Base-by-base conservation (phyloP, 1,140 invertebrate genomes). In the Musca domestica region DNA sequence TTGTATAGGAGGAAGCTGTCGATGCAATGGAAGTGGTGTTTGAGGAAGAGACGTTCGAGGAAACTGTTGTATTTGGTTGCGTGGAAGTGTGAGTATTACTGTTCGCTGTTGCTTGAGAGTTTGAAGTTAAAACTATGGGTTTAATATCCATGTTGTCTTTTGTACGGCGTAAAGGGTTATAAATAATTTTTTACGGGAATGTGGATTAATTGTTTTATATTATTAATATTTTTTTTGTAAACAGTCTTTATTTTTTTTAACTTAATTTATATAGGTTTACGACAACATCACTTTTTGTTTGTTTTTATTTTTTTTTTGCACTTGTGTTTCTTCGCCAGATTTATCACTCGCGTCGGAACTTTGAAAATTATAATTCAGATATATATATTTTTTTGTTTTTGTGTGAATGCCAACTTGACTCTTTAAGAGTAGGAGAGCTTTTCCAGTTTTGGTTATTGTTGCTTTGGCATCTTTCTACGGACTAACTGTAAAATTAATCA, bases 401-500 rank as follows among this genome's bases (percentile, higher is more conserved):
- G 23, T 66, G n/a, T 54, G 12, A n/a, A n/a, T n/a, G 4, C 34
- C 34, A 41, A 10, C 34, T 41, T 41, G 34, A 41, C 41, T 61
- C 25, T 25, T 49, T 34, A 23, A 46, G 41, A 41, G 34, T 41
- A 12, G 34, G 34, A 41, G 34, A 58, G 54, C 19, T 66, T 64
- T 68, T 56, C n/a, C 63, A 23, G 41, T 27, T 54, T 64, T 58
- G 47, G 69, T 64, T 67, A 48, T 64, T 67, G 22, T 67, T 30
- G 73, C 72, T 72, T 77, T 77, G 76, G 76, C 74, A 72, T 79
- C 77, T 75, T 79, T 72, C 74, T 77, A 70, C 73, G 77, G 76
- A 80, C 77, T 80, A 76, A 76, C 76, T 71, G 76, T 79, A 77
- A 80, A 79, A 74, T 74, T 80, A 80, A 80, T 80, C 77, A 79